Base-by-base conservation (phyloP, 2,797 vertebrate species). In the Hirundo rustica region DNA sequence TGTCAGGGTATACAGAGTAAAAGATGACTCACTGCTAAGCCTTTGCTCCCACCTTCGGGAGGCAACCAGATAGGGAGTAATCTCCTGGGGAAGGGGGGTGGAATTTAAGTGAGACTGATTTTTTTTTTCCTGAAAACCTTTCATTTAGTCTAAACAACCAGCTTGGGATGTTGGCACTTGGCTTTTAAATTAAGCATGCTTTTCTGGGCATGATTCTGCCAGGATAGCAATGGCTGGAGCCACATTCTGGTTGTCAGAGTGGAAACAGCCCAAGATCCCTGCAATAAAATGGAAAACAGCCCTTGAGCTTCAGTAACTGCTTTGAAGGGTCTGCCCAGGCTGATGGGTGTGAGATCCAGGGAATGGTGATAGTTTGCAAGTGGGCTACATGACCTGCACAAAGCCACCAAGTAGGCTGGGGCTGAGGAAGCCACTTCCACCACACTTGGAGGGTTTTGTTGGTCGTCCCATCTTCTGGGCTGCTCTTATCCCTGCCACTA, bases 1-100 rank as follows among this genome's bases (percentile, higher is more conserved):
- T 71, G 53, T 38, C 0, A 11, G 93, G 94, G 93, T 86, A 92
- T 88, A 88, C 80, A 72, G 18, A 91, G 85, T 82, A 40, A 73
- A 85, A 74, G 83, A 92, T 96, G 96, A 95, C 60, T 96, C 93
- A 95, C 72, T 45, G 80, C 6, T 21, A 51, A 95, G 95, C 83
- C 92, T 95, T 93, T 95, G 93, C 95, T 96, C 92, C 95, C 94
- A 94, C 94, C 80, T 95, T 91, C 30, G 3, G 50, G 85, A 97
- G 61, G 66, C 89, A 92, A 62, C 57, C 85, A 95, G 94, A 89
- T 81, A 92, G 70, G 85, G 76, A 95, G 82, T 50, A 89, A 91
- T 95, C 92, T 92, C 89, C 85, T 71, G 55, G 53, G 77, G 74
- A 88, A 94, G 68, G 74, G 79, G 83, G 88, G 80, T 95, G 93